These are phyloP conservation scores for Heliocidaris erythrogramma DNA, from an alignment of 35 echinoderm and acorn worm species.

Conservation along the genomic window DNA sequence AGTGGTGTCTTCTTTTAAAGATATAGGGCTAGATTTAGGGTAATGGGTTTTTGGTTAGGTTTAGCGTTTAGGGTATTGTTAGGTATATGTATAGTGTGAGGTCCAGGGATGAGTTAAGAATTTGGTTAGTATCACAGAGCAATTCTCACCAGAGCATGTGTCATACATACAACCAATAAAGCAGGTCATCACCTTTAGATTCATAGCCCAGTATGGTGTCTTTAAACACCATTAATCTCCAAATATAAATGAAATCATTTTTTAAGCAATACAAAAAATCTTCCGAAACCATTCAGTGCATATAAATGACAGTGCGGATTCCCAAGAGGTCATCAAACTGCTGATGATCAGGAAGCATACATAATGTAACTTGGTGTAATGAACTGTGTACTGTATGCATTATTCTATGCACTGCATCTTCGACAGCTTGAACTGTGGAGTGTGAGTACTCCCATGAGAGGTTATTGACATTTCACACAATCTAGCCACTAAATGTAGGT, in stretches of 20 bases:
- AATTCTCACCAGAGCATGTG: too few relatives aligned
- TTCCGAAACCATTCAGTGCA: neutral
- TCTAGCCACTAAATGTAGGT: neutral
- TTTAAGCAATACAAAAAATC: neutral
- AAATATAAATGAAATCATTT: neutral
- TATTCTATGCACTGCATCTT: neutral
- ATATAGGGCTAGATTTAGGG: too few relatives aligned
- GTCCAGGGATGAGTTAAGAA: too few relatives aligned
- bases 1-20: too few relatives aligned
- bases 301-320: neutral
- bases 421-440: neutral
- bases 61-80: too few relatives aligned
- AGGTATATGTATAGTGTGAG: too few relatives aligned
- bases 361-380: neutral
- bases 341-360: neutral
- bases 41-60: too few relatives aligned
- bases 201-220: neutral
- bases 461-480: constrained; percentile 12
- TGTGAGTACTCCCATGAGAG: neutral
- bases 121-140: too few relatives aligned
- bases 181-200: neutral
- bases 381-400: constrained; percentile 10
- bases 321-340: constrained; percentile 7
- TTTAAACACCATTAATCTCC: neutral
- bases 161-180: neutral